Evolutionary conservation across 2,797 vertebrate species (phyloP).

Genomic region (Eurystomus glaucurus): DNA sequence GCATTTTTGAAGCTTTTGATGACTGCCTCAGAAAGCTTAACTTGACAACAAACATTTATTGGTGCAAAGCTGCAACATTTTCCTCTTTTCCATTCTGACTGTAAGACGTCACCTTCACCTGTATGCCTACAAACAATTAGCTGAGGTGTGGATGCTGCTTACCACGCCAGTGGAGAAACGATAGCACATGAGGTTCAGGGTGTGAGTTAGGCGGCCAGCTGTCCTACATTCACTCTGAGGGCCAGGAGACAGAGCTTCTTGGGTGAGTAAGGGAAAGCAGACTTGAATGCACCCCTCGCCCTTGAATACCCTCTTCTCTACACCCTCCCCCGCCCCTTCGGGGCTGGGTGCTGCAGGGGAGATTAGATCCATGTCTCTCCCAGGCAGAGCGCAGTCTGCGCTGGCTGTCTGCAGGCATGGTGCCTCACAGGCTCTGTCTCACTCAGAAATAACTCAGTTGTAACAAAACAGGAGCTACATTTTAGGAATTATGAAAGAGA

Average conservation of each 20-base stretch:
- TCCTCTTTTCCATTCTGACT: neutral
- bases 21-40: neutral
- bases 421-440: neutral
- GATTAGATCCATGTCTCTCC: neutral
- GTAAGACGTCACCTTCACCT: neutral
- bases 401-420: neutral
- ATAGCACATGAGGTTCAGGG: neutral
- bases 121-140: neutral
- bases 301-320: neutral
- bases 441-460: fast-evolving
- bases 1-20: neutral
- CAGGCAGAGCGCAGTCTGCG: neutral
- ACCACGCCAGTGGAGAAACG: neutral
- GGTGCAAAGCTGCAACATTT: neutral
- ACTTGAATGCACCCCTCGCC: neutral
- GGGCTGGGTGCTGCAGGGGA: neutral
- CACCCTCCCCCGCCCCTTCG: neutral
- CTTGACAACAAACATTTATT: neutral
- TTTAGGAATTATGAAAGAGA: neutral
- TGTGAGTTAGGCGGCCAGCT: neutral
- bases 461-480: neutral
- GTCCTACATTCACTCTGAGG: fast-evolving
- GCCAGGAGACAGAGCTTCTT: neutral
- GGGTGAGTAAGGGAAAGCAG: neutral
- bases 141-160: neutral